These are phyloP conservation scores for Petaurus breviceps DNA, from an alignment of 2,113 vertebrate species.

Conservation along the genomic window DNA sequence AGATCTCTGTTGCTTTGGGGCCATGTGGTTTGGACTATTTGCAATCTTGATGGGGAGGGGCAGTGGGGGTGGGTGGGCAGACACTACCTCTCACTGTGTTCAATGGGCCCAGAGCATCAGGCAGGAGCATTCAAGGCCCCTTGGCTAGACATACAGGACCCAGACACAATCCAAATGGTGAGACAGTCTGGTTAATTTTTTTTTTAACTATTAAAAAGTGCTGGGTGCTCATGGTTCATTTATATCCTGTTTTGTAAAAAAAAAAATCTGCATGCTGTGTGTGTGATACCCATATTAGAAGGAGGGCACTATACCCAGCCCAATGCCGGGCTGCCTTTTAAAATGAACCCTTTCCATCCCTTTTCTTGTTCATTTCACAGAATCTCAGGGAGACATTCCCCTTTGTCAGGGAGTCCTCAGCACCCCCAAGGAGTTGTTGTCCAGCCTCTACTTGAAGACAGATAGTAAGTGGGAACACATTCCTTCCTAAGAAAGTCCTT, in stretches of 20 bases:
- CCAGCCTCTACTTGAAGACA: not conserved
- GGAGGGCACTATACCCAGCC: conserved; percentile 43
- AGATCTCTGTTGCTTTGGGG: conserved; percentile 78
- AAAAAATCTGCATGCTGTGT: conserved; percentile 54
- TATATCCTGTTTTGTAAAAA: conserved; percentile 62
- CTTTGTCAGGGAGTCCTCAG: not conserved
- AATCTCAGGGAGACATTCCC: not conserved
- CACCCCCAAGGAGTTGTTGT: not conserved
- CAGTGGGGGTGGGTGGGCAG: conserved; percentile 9
- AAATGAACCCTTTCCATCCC: conserved; percentile 23
- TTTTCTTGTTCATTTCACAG: not conserved
- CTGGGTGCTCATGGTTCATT: conserved; percentile 62
- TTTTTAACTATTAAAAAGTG: conserved; percentile 56
- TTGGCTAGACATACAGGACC: conserved; percentile 68
- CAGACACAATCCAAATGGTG: conserved; percentile 67
- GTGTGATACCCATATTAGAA: conserved; percentile 26
- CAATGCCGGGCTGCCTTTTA: conserved; percentile 57
- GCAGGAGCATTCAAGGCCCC: conserved; percentile 39
- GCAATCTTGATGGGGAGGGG: conserved; percentile 67
- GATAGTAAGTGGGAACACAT: no score
- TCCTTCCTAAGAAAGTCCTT: not conserved
- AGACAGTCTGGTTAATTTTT: conserved; percentile 67
- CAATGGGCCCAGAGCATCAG: conserved; percentile 42
- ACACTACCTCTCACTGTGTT: conserved; percentile 69
- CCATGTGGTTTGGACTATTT: conserved; percentile 78